phyloP scores from a whole-genome alignment of 2,888 invertebrate species.

The Muschampia plurimacula region DNA sequence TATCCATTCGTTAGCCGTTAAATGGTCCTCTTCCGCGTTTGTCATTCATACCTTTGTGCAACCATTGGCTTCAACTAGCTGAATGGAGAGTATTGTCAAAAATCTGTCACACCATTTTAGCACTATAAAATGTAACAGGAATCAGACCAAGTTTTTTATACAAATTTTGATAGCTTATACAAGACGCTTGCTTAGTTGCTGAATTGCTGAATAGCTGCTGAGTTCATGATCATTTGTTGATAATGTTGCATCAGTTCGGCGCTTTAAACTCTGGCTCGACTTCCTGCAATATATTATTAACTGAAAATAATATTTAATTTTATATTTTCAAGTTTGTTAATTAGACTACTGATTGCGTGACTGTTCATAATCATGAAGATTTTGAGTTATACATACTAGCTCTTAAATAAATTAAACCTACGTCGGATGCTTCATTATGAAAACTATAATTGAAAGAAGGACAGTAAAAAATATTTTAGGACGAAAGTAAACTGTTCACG shows the following conservation, averaged over 20 bases:
- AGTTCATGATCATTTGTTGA: no score
- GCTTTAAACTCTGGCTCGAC: no score
- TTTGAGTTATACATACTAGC: no score
- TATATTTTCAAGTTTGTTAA: background rate
- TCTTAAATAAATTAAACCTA: constrained; percentile 13
- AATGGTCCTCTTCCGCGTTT: constrained; percentile 37
- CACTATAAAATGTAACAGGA: background rate
- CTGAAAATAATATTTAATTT: background rate
- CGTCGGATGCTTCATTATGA: constrained; percentile 19
- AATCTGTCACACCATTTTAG: background rate
- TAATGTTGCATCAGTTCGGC: no score
- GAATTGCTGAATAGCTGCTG: no score
- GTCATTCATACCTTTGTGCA: constrained; percentile 34
- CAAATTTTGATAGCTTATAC: no score
- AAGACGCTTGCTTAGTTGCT: no score
- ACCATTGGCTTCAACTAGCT: constrained; percentile 33
- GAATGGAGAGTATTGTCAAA: constrained; percentile 14
- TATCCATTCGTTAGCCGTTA: constrained; percentile 28
- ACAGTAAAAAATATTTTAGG: constrained; percentile 26
- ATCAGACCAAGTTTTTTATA: no score
- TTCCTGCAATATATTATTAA: no score
- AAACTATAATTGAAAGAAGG: constrained; percentile 15
- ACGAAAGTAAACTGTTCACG: constrained; percentile 29
- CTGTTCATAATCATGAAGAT: background rate
- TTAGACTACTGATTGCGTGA: background rate